Evolutionary conservation across 2,113 vertebrate species (phyloP).

Genomic region (Struthio camelus): DNA sequence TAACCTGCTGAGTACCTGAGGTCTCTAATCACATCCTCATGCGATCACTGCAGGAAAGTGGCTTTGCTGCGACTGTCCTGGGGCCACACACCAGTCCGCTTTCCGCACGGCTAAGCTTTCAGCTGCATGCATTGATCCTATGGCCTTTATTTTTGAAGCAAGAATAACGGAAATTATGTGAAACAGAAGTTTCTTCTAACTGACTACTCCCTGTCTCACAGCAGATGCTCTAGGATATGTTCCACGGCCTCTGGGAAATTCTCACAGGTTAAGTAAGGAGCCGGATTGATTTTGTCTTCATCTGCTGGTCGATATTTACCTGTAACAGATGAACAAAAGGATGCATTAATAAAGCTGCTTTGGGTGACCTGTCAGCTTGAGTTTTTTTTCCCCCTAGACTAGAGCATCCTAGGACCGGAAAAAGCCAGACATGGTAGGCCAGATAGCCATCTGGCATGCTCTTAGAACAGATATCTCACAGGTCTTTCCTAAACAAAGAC

Average conservation of each 20-base stretch:
- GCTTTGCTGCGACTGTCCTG: background rate
- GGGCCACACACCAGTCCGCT: background rate
- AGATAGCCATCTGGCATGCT: background rate
- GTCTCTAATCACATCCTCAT: background rate
- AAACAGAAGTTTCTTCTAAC: background rate
- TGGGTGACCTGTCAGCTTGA: background rate
- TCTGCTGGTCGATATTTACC: conserved; percentile 90
- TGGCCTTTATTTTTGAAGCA: background rate
- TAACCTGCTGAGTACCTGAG: background rate
- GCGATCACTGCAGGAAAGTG: background rate
- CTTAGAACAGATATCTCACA: background rate
- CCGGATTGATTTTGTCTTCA: conserved; percentile 83
- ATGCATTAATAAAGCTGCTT: background rate
- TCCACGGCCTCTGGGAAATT: conserved; percentile 89
- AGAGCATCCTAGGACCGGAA: background rate
- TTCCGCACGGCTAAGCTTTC: background rate
- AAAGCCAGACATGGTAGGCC: background rate
- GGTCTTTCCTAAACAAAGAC: background rate
- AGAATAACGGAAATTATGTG: background rate
- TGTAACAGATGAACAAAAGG: conserved; percentile 54
- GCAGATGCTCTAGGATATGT: conserved; percentile 81
- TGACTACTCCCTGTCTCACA: conserved; percentile 39
- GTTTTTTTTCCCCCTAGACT: accelerated
- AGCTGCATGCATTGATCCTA: background rate
- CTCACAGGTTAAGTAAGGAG: conserved; percentile 86